Base-by-base conservation (phyloP, 2,797 vertebrate genomes). In the Naso thynnoides region DNA sequence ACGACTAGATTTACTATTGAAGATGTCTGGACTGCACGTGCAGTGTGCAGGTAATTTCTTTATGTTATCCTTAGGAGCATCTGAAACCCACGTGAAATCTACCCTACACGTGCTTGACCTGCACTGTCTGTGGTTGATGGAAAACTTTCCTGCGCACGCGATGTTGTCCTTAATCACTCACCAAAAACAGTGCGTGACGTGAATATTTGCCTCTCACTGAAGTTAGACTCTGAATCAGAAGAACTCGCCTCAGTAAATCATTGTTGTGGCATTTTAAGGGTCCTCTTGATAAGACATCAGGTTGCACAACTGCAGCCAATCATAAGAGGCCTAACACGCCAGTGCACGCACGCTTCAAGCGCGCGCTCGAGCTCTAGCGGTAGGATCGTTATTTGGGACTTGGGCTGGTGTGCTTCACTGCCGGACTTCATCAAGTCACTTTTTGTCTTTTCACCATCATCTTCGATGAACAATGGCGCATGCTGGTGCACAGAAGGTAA, bases 401-500 rank as follows among this genome's bases (percentile, higher is more conserved):
- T 2, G 55, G 21, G 11, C 24, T 24, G 27, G 56, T 13, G 33
- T 0, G 13, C 2, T 45, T 39, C 23, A 5, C 41, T 24, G 5
- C 26, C 39, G 47, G 50, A 79, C 60, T 39, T 27, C 18, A 24
- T 60, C 56, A 38, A 33, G 52, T 29, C 4, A 53, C 52, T 18
- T 21, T 21, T 44, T 61, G 5, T 5, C 1, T 9, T 45, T 54
- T 52, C 19, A 49, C 4, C 6, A 33, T 33, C 26, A 41, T 23
- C 18, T 64, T 18, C 18, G 36, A 21, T 24, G 10, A 64, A 84
- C 36, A 9, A 92, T 91, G 91, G 48, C 84, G 5, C 27, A 63
- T 41, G 14, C 58, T 23, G 70, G 7, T 24, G n/a, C n/a, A n/a
- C 80, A 87, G 47, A 87, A 91, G 90, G 91, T 91, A 89, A 87